Percentiles rank a stretch among this genome's conserved stretches.
phyloP scores from a whole-genome alignment of 2,888 invertebrate species.

The Watsonalla cultraria region DNA sequence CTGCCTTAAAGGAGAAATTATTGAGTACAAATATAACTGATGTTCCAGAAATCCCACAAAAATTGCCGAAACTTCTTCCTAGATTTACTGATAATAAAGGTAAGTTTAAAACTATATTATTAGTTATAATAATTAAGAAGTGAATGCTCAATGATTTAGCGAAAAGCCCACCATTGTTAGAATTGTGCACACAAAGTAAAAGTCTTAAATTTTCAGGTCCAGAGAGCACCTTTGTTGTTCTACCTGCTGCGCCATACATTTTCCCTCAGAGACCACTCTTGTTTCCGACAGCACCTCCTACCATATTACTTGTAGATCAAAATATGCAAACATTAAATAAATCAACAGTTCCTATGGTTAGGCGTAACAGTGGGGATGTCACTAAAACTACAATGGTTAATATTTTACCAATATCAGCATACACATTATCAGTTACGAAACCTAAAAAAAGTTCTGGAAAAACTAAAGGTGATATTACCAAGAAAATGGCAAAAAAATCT shows the following conservation, averaged over 20 bases:
- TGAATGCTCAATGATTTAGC: too few species aligned
- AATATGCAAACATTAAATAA: constrained; percentile 57
- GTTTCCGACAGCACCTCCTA: constrained; percentile 59
- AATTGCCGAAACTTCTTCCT: constrained; percentile 53
- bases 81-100: constrained; percentile 51
- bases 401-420: constrained; percentile 71
- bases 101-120: constrained; percentile 14
- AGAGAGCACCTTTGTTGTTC: constrained; percentile 64
- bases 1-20: constrained; percentile 27
- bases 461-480: constrained; percentile 32
- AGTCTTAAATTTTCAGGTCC: constrained; percentile 40
- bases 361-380: constrained; percentile 56
- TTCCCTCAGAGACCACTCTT: constrained; percentile 66
- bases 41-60: constrained; percentile 16
- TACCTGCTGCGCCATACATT: constrained; percentile 66
- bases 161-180: too few species aligned
- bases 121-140: too few species aligned
- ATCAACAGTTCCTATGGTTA: constrained; percentile 44
- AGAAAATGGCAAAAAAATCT: constrained; percentile 32
- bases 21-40: constrained; percentile 12
- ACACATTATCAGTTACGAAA: constrained; percentile 63
- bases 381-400: constrained; percentile 75
- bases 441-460: constrained; percentile 48
- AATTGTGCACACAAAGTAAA: too few species aligned
- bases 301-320: constrained; percentile 61